Base-by-base conservation (phyloP, 1,140 invertebrate species). In the Notospermus geniculatus region DNA sequence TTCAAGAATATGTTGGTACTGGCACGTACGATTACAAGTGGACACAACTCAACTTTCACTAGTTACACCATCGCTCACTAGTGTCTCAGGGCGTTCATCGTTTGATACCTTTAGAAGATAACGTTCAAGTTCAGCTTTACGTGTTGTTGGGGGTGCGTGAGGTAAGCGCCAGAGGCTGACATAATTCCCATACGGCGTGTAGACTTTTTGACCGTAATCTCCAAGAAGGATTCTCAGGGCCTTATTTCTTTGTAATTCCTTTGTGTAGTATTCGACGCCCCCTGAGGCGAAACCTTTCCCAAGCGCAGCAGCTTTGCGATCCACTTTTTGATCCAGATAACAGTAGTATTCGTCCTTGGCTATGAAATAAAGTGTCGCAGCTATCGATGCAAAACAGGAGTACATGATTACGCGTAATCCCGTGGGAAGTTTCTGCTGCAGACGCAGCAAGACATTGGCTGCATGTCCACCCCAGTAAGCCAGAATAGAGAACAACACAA, bases 181-280 rank as follows among this genome's bases (percentile, higher is more conserved):
- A 2, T 57, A 56, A 57, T 93, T 90, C 52, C 91, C 91, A 53
- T 83, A 72, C 19, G 80, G 80, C 9, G 87, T 87, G 69, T 86
- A 91, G 46, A 79, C 73, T 28, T 80, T 81, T 77, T 17, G 86
- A 84, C 69, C 79, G 17, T 85, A 74, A 17, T 74, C 68, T 2
- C 87, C 88, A 74, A 91, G 80, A 2, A 92, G 71, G 46, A 80
- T 74, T 66, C 89, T 77, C 17, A 91, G 69, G 0, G 90, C 89
- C 63, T 86, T 85, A 75, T 93, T 92, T 71, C 87, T 85, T 64
- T 86, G 78, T 45, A 91, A 71, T 13, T 87, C 74, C 79, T 91
- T 90, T 30, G 85, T 82, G 76, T 91, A 93, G 79, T 85, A 92
- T 72, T 89, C 86, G 36, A 87, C 81, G 11, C 90, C 91, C 39